Evolutionary conservation across 2,888 invertebrate genomes (phyloP).

Genomic region (Gryllus longicercus): DNA sequence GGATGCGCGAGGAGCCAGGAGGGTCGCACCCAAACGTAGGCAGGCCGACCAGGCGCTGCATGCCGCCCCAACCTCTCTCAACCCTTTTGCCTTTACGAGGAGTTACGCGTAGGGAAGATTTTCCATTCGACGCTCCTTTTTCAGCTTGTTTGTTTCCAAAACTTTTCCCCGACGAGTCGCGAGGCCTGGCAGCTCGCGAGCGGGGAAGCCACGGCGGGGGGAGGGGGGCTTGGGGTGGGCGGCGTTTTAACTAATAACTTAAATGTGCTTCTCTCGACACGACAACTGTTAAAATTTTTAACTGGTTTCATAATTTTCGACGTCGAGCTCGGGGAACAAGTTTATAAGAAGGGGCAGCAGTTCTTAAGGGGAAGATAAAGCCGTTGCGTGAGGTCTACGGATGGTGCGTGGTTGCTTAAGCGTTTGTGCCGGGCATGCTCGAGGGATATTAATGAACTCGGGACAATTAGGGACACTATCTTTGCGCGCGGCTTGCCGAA

Average conservation of each 20-base stretch:
- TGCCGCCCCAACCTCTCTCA: neutral
- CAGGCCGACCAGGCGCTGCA: too few relatives aligned
- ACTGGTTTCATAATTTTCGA: slow-evolving; percentile 17
- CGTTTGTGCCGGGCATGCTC: neutral
- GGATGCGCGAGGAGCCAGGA: too few relatives aligned
- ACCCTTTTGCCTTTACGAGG: neutral
- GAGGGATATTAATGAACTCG: neutral
- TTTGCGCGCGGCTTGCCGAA: too few relatives aligned
- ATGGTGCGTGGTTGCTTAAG: neutral
- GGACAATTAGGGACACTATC: neutral
- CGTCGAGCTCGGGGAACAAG: neutral
- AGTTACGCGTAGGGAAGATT: neutral
- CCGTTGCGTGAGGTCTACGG: neutral
- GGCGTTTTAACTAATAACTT: neutral
- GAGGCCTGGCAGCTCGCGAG: neutral
- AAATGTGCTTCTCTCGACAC: slow-evolving; percentile 4
- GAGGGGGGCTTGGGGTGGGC: neutral
- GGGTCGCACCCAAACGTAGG: too few relatives aligned
- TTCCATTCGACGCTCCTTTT: neutral
- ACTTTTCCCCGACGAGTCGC: neutral
- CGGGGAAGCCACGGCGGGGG: neutral
- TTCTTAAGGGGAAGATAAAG: neutral
- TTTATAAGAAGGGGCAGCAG: neutral
- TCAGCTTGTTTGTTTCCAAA: neutral
- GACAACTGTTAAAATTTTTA: neutral